Conservation (phyloP, 2,113 vertebrate species). For the Tachycineta bicolor region DNA sequence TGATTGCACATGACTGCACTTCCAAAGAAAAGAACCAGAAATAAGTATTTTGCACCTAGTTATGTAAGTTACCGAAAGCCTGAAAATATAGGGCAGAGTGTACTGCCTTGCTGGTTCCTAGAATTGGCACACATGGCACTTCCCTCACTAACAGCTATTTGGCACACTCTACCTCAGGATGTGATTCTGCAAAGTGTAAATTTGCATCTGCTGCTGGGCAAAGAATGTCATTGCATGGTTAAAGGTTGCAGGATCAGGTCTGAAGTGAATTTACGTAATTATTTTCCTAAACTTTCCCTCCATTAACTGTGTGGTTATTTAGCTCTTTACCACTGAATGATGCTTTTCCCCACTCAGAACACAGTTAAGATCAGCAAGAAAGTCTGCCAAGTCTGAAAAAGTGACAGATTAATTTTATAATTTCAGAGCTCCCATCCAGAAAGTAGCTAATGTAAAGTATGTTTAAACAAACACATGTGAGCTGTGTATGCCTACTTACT, state of each 20-base stretch:
- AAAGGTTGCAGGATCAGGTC: neutral
- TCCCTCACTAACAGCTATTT: conserved; percentile 14
- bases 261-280: neutral
- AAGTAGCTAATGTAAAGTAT: neutral
- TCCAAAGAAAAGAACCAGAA: conserved; percentile 37
- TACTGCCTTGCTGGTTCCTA: neutral
- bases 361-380: neutral
- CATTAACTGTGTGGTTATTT: conserved; percentile 1
- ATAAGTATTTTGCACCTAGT: conserved; percentile 13
- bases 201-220: conserved; percentile 7
- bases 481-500: neutral
- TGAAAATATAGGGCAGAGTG: conserved; percentile 25
- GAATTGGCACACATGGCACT: conserved; percentile 30
- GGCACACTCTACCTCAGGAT: neutral
- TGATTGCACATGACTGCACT: conserved; percentile 52
- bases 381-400: neutral
- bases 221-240: neutral
- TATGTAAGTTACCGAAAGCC: conserved; percentile 9
- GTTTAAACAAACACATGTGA: neutral
- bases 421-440: neutral
- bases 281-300: neutral
- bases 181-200: conserved; percentile 15
- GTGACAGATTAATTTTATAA: neutral
- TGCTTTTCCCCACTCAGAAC: neutral
- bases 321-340: neutral